Evolutionary conservation across 2,113 vertebrate species (phyloP).

Genomic region (Orthonyx spaldingii): DNA sequence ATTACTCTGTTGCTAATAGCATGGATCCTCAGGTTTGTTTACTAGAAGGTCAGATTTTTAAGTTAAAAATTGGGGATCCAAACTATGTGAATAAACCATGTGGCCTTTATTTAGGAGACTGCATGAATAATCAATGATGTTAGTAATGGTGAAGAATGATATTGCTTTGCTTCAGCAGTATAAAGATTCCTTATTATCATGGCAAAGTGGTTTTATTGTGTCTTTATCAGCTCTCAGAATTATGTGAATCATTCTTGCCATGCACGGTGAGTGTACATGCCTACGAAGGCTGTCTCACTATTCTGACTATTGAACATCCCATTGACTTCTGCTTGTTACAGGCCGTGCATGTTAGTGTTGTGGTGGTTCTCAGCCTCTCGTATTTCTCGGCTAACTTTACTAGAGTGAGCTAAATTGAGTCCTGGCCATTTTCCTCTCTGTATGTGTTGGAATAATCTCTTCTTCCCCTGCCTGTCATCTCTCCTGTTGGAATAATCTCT

Average conservation of each 20-base stretch:
- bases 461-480: background rate
- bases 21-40: background rate
- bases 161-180: background rate
- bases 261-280: background rate
- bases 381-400: background rate
- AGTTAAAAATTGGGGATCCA: background rate
- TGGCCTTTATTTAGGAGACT: background rate
- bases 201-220: background rate
- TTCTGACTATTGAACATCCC: background rate
- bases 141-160: background rate
- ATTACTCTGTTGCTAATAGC: background rate
- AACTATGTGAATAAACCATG: background rate
- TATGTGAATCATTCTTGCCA: background rate
- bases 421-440: background rate
- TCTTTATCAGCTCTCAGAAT: background rate
- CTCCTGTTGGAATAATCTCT: background rate
- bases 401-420: background rate
- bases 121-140: background rate
- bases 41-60: background rate
- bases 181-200: background rate
- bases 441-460: background rate
- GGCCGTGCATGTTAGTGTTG: rapidly evolving
- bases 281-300: rapidly evolving
- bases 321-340: background rate
- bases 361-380: background rate